Evolutionary conservation across 2,888 invertebrate species (phyloP), one percentile per base, ranked within the genome.

Genomic region (Lycaena phlaeas): DNA sequence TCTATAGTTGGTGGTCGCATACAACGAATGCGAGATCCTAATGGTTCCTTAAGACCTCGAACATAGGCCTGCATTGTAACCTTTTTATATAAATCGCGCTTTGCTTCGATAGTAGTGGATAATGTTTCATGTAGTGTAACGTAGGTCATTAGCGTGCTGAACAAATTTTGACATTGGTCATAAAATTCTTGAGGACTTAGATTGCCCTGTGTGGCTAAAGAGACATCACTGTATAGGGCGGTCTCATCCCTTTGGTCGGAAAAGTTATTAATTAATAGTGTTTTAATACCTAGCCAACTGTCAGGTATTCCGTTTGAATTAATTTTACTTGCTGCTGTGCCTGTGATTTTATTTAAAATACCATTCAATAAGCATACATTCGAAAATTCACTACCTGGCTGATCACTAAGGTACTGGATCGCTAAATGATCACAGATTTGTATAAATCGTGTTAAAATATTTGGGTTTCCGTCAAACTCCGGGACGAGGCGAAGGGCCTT

Each of bases 261-360:
- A 26, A 54, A 54, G 18, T 52, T 52, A 38, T 54, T 53, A 9
- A 54, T 43, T 1, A 57, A 11, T 0, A 48, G 42, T 7, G 6
- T 42, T 1, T 49, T 36, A 11, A 56, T 48, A 1, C 49, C 49
- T 4, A 14, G 4, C 56, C 56, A 56, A 34, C 22, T 47, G 3
- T 52, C 49, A 0, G 54, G 49, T 1, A 56, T 51, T 0, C 56
- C 54, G n/a, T 55, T 55, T 0, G 54, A 45, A 14, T 53, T 57
- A 9, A 56, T 53, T 4, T 31, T 29, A 14, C 7, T n/a, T 2
- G 27, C 10, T 25, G 52, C 56, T 1, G 53, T 36, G 3, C 54
- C 54, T 1, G 40, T 43, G 1, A 53, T 27, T 6, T 53, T 43
- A 12, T 48, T 48, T 14, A 48, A 22, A 15, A 45, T 45, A 1